Base-by-base conservation (phyloP, 2,113 vertebrate species). In the Perca flavescens region DNA sequence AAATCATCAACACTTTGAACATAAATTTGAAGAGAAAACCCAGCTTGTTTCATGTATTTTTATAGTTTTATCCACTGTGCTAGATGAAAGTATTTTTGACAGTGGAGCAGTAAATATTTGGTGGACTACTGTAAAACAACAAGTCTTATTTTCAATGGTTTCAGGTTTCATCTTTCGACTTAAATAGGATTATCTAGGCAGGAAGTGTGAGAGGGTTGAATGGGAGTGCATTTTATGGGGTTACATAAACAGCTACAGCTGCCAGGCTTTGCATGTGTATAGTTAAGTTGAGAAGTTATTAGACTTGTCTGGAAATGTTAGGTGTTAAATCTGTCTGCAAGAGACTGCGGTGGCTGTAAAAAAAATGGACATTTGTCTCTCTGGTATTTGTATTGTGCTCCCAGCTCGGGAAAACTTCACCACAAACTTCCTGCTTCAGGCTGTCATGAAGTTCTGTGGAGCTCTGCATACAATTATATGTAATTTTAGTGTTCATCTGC, bases 241-340 rank as follows among this genome's bases (percentile, higher is more conserved):
- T 83, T 83, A 83, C 88, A 83, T 93, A 91, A 94, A 91, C 89
- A 83, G 76, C 82, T 60, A 16, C 82, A 74, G 84, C 87, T 90
- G 86, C 74, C 50, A 15, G 85, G 28, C 82, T 83, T 64, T 62
- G 73, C 49, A 74, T 82, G 83, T 74, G 77, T 61, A 52, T n/a
- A 57, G 82, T 80, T 80, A 31, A 71, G 80, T 54, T 8, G 17
- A 80, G 79, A 78, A 79, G 88, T 85, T 71, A 69, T 22, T 89
- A 88, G 86, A 88, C 80, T 53, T 43, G 85, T 85, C 89, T 92
- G 89, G 83, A 89, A 88, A 52, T 66, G 66, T 81, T 80, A 84
- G 85, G 88, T 83, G 91, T 93, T 82, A 90, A 89, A 78, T 83
- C 25, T 81, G 93, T 93, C 91, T 86, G 90, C 82, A 56, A 34